phyloP scores from a whole-genome alignment of 2,113 vertebrate genomes.

The Oceanites oceanicus region DNA sequence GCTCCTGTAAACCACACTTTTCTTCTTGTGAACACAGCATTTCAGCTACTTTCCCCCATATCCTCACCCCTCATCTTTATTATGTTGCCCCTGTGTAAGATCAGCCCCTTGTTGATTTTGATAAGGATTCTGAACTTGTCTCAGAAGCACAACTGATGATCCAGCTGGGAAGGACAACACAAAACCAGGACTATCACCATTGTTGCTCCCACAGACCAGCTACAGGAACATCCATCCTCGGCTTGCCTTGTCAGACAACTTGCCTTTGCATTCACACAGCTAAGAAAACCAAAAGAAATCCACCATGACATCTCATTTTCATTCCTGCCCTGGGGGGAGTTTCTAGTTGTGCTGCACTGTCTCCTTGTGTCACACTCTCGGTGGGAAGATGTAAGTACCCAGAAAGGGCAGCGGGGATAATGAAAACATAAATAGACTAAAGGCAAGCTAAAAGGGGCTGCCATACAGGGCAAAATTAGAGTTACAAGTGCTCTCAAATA shows the following conservation, averaged over 20 bases:
- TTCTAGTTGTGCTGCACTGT: background rate
- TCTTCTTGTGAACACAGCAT: background rate
- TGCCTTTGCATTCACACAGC: background rate
- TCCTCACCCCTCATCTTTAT: background rate
- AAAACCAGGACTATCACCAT: background rate
- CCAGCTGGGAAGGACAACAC: background rate
- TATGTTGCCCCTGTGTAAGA: background rate
- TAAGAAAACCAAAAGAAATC: background rate
- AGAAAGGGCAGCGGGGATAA: background rate
- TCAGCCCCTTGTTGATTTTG: background rate
- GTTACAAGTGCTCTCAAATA: background rate
- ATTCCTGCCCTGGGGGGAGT: background rate
- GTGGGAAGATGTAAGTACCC: background rate
- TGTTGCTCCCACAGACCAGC: background rate
- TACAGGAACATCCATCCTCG: background rate
- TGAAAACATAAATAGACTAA: background rate
- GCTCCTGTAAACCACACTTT: background rate
- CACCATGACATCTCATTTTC: background rate
- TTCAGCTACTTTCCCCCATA: background rate
- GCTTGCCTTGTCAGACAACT: background rate
- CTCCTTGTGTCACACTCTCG: background rate
- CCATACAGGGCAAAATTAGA: background rate
- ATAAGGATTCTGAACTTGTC: background rate
- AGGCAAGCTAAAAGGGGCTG: background rate
- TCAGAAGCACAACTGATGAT: background rate